Evolutionary conservation across 2,113 vertebrate genomes (phyloP).

Genomic region (Caracal caracal): DNA sequence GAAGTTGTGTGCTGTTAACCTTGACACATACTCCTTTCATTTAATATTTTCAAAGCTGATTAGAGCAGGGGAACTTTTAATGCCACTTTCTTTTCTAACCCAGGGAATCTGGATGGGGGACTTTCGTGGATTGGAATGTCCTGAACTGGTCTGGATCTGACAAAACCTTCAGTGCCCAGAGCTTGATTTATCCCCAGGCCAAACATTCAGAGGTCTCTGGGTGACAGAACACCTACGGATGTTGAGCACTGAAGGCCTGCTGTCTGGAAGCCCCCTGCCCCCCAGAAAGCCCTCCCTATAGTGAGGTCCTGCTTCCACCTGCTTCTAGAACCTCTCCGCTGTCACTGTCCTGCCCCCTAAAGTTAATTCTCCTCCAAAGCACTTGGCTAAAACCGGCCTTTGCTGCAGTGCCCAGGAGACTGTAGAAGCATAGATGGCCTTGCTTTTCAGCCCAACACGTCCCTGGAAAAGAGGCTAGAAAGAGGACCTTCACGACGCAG

Average conservation of each 20-base stretch:
- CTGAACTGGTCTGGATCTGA: not conserved
- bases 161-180: not conserved
- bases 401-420: not conserved
- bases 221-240: not conserved
- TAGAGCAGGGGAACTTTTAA: not conserved
- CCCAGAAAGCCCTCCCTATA: not conserved
- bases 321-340: fast-evolving
- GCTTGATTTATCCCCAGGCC: not conserved
- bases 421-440: not conserved
- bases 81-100: not conserved
- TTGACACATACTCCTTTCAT: not conserved
- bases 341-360: not conserved
- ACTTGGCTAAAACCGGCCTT: not conserved
- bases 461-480: not conserved
- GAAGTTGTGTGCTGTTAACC: fast-evolving
- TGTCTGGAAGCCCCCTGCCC: not conserved
- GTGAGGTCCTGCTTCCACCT: not conserved
- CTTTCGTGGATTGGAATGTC: not conserved
- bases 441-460: not conserved
- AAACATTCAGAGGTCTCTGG: not conserved
- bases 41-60: not conserved
- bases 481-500: not conserved
- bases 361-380: not conserved
- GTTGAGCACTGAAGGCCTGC: not conserved
- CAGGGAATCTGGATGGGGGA: constrained; percentile 34